Evolutionary conservation across 2,888 invertebrate species (phyloP), one percentile per base, ranked within the genome.

Genomic region (Hymenopus coronatus): DNA sequence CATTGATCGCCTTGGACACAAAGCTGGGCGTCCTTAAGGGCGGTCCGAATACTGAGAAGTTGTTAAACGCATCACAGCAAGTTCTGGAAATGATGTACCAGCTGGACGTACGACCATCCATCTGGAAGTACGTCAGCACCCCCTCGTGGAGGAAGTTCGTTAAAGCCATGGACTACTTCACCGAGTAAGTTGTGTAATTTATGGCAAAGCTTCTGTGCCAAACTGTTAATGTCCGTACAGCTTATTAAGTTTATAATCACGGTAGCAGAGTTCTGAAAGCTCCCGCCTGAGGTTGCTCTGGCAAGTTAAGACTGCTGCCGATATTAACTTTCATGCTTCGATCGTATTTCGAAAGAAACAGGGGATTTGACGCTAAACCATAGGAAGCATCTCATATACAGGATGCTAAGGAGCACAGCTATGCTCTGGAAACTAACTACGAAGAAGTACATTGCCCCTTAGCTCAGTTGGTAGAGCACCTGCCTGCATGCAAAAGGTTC

Each of bases 21-120:
- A 91, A 93, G 3, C 91, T 94, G 88, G 94, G 94, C 2, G 94
- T 94, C 93, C 89, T 94, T 82, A 91, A 92, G 30, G 91, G 91
- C 25, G 92, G 92, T 89, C 85, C 92, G 40, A 15, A 92, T 0
- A 90, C 92, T 0, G 93, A 94, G 91, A 92, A 92, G 88, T 92
- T 95, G 91, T 93, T 95, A 27, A 91, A 93, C 70, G 81, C 84
- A 30, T 84, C 46, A n/a, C 40, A n/a, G n/a, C 27, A 85, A 25
- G 27, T 85, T 30, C 46, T 89, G 14, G 88, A 89, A 28, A 28
- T 40, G 14, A 46, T 89, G 82, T 87, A 82, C 85, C 28, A 85
- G 40, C 83, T 89, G 28, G 89, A 89, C 40, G 15, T 88, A 1
- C 20, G 40, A 54, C 84, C 88, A 3, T 89, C 89, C 7, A 33